These are phyloP conservation scores for Tetramorium alpestre DNA, from an alignment of 1,140 invertebrate species.

Conservation along the genomic window DNA sequence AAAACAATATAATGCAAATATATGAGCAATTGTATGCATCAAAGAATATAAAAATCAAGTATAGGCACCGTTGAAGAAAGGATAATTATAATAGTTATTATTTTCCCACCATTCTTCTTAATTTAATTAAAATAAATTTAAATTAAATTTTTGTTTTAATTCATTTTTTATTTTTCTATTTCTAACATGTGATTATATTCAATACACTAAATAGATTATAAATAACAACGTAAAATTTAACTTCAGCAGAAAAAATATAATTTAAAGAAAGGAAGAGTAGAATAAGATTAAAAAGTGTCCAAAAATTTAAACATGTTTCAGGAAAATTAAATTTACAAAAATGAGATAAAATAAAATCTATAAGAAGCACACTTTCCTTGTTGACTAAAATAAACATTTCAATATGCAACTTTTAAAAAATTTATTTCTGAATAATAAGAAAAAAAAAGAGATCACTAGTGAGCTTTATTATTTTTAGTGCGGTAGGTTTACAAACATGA, in stretches of 20 bases:
- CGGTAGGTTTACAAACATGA: neutral
- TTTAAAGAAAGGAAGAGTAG: neutral
- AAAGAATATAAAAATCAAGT: conserved; percentile 21
- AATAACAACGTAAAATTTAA: neutral
- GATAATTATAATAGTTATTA: neutral
- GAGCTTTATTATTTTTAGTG: neutral
- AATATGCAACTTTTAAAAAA: neutral
- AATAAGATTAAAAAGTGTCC: neutral
- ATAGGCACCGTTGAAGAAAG: neutral
- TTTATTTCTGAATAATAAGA: neutral
- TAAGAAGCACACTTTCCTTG: neutral
- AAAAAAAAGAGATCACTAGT: neutral
- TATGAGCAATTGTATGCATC: conserved; percentile 10
- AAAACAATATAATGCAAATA: conserved; percentile 14
- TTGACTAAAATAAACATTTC: neutral
- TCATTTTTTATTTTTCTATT: neutral
- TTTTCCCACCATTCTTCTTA: neutral
- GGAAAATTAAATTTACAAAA: too few species aligned
- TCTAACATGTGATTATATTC: neutral
- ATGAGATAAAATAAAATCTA: neutral
- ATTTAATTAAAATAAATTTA: neutral
- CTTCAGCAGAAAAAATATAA: neutral
- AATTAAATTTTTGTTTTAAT: neutral
- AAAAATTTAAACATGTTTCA: neutral
- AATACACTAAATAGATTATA: neutral